Base-by-base conservation (phyloP, 1,140 invertebrate species). In the Aleiodes sp. region DNA sequence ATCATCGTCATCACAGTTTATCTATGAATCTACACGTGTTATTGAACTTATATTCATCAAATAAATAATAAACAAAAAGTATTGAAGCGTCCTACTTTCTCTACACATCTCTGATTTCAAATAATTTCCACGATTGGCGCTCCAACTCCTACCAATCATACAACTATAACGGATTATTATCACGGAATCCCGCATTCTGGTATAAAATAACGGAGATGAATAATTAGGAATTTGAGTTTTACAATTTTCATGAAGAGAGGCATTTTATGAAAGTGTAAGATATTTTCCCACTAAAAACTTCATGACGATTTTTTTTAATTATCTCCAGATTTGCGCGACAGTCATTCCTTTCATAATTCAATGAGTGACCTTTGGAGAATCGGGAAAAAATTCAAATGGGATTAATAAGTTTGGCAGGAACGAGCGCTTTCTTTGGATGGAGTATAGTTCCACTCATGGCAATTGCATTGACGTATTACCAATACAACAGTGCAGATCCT, bases 401-500 rank as follows among this genome's bases (percentile, higher is more conserved):
- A 64, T 73, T 85, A 67, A 70, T 82, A 31, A 78, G 72, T 56
- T 74, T 84, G 33, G 72, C 79, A 16, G 78, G 82, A 19, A 82
- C 83, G 4, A 85, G 87, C 67, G 86, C 88, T 12, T 69, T 88
- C 70, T 85, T 92, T 70, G 88, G 93, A 60, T 88, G 92, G 80
- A 89, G 92, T 71, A 87, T 96, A 76, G 90, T 95, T 74, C 92
- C 94, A 70, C 88, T 96, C 60, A 86, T 94, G 75, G 91, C 93
- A 59, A 90, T 93, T 61, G 93, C 92, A 43, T 87, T 96, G 75
- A 92, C 94, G 61, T 93, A 92, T 79, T 92, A 94, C 86, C 90
- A 91, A 76, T 96, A 96, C 85, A 90, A 92, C 76, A 89, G 88
- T 73, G 88, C 91, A 67, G 94, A 96, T 85, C 94, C 94, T 57